A percentile compares a stretch with the other conserved stretches of the same genome.
Conservation (phyloP, 2,113 vertebrate species). For the Ammodytes dubius region DNA sequence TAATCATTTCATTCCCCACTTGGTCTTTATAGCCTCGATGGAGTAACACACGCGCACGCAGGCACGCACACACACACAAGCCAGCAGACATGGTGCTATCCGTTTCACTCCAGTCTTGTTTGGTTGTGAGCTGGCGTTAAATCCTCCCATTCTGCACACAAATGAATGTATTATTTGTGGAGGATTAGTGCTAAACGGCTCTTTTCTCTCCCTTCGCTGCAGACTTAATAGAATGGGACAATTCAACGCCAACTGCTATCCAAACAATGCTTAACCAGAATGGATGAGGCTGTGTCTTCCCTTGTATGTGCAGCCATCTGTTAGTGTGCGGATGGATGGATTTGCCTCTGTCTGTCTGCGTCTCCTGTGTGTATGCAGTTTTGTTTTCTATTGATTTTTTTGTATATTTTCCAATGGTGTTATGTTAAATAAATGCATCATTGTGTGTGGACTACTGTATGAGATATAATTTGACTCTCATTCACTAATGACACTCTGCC, state of each 20-base stretch:
- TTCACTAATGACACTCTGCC: no score
- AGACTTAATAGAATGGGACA: slow-evolving; percentile 66
- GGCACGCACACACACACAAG: slow-evolving; percentile 20
- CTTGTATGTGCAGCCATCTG: slow-evolving; percentile 31
- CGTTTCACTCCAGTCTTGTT: slow-evolving; percentile 52
- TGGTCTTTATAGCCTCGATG: slow-evolving; percentile 12
- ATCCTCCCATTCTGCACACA: slow-evolving; percentile 71
- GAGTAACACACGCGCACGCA: slow-evolving; percentile 31
- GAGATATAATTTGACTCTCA: no score
- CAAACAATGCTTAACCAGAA: slow-evolving; percentile 55
- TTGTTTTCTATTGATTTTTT: not conserved
- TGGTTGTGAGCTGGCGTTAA: slow-evolving; percentile 72
- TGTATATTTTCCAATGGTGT: not conserved
- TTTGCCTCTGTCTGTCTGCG: not conserved
- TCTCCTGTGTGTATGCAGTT: not conserved
- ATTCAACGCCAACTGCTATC: slow-evolving; percentile 57
- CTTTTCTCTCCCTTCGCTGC: slow-evolving; percentile 56
- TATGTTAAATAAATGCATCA: not conserved
- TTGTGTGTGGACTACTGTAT: not conserved
- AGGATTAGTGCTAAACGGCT: slow-evolving; percentile 75
- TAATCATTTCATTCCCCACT: not conserved
- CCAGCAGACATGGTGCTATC: slow-evolving; percentile 38
- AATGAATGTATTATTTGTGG: slow-evolving; percentile 68
- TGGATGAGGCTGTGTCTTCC: slow-evolving; percentile 39
- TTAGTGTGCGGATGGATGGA: not conserved